Evolutionary conservation across 2,797 vertebrate species (phyloP).

Genomic region (Meriones psammophilus): DNA sequence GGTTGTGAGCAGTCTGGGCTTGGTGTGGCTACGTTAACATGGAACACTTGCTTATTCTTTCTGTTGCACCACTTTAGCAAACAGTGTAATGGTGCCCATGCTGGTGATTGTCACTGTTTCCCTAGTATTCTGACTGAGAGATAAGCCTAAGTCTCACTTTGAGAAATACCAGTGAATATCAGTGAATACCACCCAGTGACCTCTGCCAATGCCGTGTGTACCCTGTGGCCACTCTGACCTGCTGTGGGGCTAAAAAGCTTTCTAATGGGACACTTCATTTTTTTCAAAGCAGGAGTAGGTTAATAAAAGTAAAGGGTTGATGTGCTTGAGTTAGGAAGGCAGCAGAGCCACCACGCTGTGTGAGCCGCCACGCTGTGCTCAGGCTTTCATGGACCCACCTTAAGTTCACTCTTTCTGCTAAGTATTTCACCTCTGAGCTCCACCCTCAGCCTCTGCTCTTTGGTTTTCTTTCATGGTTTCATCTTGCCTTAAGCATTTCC

Average conservation of each 20-base stretch:
- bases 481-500: conserved; percentile 21
- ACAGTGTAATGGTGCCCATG: neutral
- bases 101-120: neutral
- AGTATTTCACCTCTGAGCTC: neutral
- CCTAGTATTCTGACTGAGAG: neutral
- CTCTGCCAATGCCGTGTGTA: neutral
- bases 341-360: neutral
- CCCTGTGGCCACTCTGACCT: neutral
- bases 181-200: neutral
- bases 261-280: neutral
- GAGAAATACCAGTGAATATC: neutral
- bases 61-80: neutral
- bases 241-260: neutral
- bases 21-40: neutral
- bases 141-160: neutral
- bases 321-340: neutral
- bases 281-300: neutral
- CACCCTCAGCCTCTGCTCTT: neutral
- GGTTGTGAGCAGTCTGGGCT: neutral
- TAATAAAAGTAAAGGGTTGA: neutral
- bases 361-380: neutral
- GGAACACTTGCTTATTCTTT: neutral
- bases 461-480: neutral
- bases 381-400: neutral
- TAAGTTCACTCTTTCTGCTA: neutral